Percentiles rank a stretch among this genome's conserved stretches.
Conservation (phyloP, 1,140 invertebrate species). For the Ladona fulva region DNA sequence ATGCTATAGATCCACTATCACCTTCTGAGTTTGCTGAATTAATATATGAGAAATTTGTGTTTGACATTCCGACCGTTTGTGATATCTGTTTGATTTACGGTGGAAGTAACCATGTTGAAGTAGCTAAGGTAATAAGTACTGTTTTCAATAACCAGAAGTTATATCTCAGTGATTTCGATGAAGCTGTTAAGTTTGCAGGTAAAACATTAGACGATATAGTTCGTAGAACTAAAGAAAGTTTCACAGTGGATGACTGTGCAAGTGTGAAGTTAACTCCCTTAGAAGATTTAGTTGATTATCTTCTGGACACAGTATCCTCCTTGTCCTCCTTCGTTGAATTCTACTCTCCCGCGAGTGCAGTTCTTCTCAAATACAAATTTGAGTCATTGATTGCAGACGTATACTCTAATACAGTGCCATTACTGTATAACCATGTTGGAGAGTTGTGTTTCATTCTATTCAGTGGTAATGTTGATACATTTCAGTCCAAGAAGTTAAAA, state of each 20-base stretch:
- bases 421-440: neutral
- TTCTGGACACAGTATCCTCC: neutral
- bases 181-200: neutral
- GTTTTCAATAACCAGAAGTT: neutral
- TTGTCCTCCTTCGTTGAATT: neutral
- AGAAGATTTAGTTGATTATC: neutral
- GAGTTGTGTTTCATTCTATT: neutral
- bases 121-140: neutral
- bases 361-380: neutral
- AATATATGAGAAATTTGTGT: neutral
- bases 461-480: neutral
- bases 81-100: slow-evolving; percentile 5
- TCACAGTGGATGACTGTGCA: neutral
- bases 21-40: neutral
- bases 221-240: neutral
- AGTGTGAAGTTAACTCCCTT: neutral
- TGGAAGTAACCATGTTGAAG: neutral
- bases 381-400: neutral
- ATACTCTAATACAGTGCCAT: neutral
- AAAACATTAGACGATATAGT: neutral
- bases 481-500: neutral
- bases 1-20: neutral
- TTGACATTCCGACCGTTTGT: neutral
- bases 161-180: neutral
- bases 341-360: neutral